A percentile compares a stretch with the other conserved stretches of the same genome.
Evolutionary conservation across 2,113 vertebrate genomes (phyloP).

Genomic region (Sceloporus undulatus): DNA sequence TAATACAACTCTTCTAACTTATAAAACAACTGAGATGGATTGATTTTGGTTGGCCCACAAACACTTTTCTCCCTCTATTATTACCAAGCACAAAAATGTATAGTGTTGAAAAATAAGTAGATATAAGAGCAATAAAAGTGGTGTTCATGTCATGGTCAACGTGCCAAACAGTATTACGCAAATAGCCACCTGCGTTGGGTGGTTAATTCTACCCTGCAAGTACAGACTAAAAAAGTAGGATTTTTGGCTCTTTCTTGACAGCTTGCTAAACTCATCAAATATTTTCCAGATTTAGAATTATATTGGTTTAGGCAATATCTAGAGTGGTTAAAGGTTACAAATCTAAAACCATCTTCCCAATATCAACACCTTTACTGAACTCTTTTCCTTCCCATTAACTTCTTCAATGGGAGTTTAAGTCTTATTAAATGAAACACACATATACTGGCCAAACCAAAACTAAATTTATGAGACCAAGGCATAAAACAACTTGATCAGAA

Average conservation of each 20-base stretch:
- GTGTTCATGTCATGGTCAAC: conserved; percentile 28
- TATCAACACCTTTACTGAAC: conserved; percentile 11
- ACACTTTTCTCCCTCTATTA: neutral
- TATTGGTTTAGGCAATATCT: conserved; percentile 37
- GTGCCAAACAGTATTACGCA: conserved; percentile 14
- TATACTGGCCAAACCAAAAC: conserved; percentile 52
- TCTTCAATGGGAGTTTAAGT: conserved; percentile 47
- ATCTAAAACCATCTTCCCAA: conserved; percentile 20
- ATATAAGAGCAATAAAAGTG: neutral
- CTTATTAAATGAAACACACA: conserved; percentile 23
- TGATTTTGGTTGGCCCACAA: neutral
- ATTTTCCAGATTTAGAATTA: conserved; percentile 52
- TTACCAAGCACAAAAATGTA: rapidly evolving
- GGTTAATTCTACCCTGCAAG: conserved; percentile 37
- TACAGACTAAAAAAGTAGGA: conserved; percentile 45
- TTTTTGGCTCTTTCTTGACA: conserved; percentile 47
- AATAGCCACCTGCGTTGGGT: conserved; percentile 26
- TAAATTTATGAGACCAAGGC: conserved; percentile 74
- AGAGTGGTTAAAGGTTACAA: conserved; percentile 48
- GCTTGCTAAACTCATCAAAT: conserved; percentile 39
- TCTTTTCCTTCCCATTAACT: conserved; percentile 45
- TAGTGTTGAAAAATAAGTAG: neutral
- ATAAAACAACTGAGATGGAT: neutral
- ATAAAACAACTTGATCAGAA: conserved; percentile 78
- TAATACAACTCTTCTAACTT: conserved; percentile 21